A percentile compares a stretch with the other conserved stretches of the same genome.
Conservation (phyloP, 2,797 vertebrate species). For the Uromys caudimaculatus region DNA sequence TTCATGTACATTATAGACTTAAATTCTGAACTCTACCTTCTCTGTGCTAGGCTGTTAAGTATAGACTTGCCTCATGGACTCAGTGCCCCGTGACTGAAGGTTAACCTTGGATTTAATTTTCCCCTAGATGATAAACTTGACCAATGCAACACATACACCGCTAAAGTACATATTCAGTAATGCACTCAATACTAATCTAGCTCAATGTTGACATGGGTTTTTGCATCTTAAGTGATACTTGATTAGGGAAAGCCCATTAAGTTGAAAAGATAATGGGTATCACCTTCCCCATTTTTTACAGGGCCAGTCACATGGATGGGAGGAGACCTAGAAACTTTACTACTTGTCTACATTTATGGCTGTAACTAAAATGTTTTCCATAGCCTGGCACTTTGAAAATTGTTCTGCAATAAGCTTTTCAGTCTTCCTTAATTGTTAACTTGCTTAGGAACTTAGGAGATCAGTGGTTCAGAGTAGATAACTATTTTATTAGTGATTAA, state of each 20-base stretch:
- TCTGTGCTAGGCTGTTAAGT: background rate
- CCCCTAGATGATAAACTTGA: background rate
- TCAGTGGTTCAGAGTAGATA: background rate
- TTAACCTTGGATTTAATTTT: background rate
- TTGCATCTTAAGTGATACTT: conserved; percentile 43
- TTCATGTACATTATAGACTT: background rate
- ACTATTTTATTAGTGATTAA: conserved; percentile 28
- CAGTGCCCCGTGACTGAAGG: background rate
- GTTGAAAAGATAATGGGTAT: background rate
- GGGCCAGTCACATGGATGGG: background rate
- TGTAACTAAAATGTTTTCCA: background rate
- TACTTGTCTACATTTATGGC: background rate
- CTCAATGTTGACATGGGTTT: background rate
- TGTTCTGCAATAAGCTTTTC: background rate
- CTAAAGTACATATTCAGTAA: background rate
- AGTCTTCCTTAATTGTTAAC: conserved; percentile 25
- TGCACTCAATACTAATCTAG: background rate
- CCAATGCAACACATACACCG: background rate
- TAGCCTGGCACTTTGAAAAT: background rate
- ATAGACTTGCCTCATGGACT: background rate
- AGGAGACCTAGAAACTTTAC: background rate
- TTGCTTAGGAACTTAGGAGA: background rate
- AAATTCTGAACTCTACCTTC: background rate
- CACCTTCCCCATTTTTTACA: background rate
- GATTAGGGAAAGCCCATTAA: background rate